Conservation (phyloP, 1,140 invertebrate species). For the Hyles euphorbiae region DNA sequence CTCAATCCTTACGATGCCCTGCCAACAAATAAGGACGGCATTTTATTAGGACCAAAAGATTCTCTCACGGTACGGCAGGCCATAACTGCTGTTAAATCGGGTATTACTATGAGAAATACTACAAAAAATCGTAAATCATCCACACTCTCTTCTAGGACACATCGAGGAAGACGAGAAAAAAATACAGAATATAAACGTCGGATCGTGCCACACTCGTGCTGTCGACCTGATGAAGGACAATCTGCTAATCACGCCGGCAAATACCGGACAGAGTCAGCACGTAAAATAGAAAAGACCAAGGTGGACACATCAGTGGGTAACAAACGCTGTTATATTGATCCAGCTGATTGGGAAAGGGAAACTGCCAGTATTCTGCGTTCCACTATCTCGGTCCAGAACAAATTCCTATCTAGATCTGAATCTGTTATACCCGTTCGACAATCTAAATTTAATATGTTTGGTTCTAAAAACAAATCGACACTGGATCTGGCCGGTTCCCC, state of each 20-base stretch:
- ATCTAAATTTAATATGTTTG: slow-evolving; percentile 47
- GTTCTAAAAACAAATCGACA: slow-evolving; percentile 30
- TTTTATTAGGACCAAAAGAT: slow-evolving; percentile 52
- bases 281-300: slow-evolving; percentile 48
- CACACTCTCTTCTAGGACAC: slow-evolving; percentile 63
- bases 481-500: slow-evolving; percentile 34
- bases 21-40: slow-evolving; percentile 56
- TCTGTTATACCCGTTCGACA: slow-evolving; percentile 34
- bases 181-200: slow-evolving; percentile 56
- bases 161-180: slow-evolving; percentile 69
- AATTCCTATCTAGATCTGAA: slow-evolving; percentile 38
- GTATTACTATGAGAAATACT: slow-evolving; percentile 50
- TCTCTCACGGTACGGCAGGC: slow-evolving; percentile 69
- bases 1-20: slow-evolving; percentile 63
- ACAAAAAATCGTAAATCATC: slow-evolving; percentile 73
- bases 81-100: slow-evolving; percentile 67
- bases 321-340: slow-evolving; percentile 74
- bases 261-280: slow-evolving; percentile 65
- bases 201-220: slow-evolving; percentile 60
- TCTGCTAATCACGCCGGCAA: slow-evolving; percentile 36
- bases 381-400: slow-evolving; percentile 67
- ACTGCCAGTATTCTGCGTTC: slow-evolving; percentile 65
- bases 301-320: slow-evolving; percentile 70
- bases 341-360: slow-evolving; percentile 67
- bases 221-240: slow-evolving; percentile 45